Base-by-base conservation (phyloP, 30 jellyfish, hydroid and myxozoan genomes). In the Catostylus mosaicus region DNA sequence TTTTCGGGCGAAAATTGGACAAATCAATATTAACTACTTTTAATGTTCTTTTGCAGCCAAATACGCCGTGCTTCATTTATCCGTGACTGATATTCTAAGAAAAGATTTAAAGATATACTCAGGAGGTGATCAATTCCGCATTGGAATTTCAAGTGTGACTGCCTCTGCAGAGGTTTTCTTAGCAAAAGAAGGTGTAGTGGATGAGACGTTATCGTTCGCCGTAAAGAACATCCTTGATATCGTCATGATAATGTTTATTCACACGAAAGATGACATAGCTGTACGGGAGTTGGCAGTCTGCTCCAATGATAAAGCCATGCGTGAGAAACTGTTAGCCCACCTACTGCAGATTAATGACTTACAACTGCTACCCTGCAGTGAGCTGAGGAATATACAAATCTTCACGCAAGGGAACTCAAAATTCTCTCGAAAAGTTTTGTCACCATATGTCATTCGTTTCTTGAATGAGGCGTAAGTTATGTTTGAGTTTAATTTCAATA, bases 141-240 rank as follows among this genome's bases (percentile, higher is more conserved):
- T 85, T 32, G 96, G 96, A 5, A 75, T 93, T 27, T 88, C 99
- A 1, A 88, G 97, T 33, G 62, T 84, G 23, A 88, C 91, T 1
- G 22, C 70, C n/a, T 62, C 85, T 3, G 77, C 90, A 4, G 52
- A 30, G 26, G 54, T 26, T 14, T 75, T 88, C 48, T 78, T 88
- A 5, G 67, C 86, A 32, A 77, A 80, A 36, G 83, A 45, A 22
- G 48, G 77, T 34, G 78, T 85, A 34, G 36, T 47, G 1, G 86
- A 75, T 7, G 67, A 43, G 30, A 54, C 67, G 0, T 22, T 59
- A 31, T 35, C 82, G 36, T 86, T 71, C 45, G 30, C 66, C n/a
- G 38, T 7, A 9, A 14, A 23, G 20, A 50, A 70, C 75, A 19
- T 47, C 26, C 87, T 91, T 0, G 80, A 65, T 47, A 86, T 86